These are phyloP conservation scores for Elegia similella DNA, from an alignment of 2,888 invertebrate species.

Conservation along the genomic window DNA sequence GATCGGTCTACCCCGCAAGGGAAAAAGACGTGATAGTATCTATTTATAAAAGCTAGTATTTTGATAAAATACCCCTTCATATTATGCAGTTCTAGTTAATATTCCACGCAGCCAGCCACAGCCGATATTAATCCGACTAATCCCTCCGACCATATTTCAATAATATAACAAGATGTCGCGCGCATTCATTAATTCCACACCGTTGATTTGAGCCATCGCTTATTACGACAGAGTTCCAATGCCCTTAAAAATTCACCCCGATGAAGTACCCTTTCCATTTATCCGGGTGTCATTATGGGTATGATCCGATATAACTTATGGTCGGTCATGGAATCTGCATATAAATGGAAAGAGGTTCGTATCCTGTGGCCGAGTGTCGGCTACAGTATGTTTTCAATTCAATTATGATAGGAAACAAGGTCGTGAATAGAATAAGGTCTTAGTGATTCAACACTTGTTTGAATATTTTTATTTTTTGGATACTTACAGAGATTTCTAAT, in stretches of 20 bases:
- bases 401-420: slow-evolving; percentile 8
- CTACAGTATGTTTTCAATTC: slow-evolving; percentile 5
- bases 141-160: slow-evolving; percentile 56
- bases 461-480: background rate
- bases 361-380: slow-evolving; percentile 31
- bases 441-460: slow-evolving; percentile 2
- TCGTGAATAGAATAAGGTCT: slow-evolving; percentile 1
- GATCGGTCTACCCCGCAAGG: no score
- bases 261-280: slow-evolving; percentile 63
- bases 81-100: slow-evolving; percentile 16
- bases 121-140: slow-evolving; percentile 55
- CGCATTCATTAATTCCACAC: slow-evolving; percentile 70
- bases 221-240: slow-evolving; percentile 54
- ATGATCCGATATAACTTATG: slow-evolving; percentile 80
- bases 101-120: slow-evolving; percentile 29
- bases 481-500: no score
- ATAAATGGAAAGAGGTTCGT: slow-evolving; percentile 73
- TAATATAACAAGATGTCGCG: slow-evolving; percentile 70
- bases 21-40: no score
- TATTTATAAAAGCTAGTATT: no score
- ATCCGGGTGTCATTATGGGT: slow-evolving; percentile 71
- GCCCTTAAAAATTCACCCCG: slow-evolving; percentile 54
- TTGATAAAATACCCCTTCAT: background rate
- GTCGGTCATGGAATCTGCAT: slow-evolving; percentile 77
- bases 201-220: slow-evolving; percentile 52